Base-by-base conservation (phyloP, 2,797 vertebrate genomes). In the Threskiornis aethiopicus region DNA sequence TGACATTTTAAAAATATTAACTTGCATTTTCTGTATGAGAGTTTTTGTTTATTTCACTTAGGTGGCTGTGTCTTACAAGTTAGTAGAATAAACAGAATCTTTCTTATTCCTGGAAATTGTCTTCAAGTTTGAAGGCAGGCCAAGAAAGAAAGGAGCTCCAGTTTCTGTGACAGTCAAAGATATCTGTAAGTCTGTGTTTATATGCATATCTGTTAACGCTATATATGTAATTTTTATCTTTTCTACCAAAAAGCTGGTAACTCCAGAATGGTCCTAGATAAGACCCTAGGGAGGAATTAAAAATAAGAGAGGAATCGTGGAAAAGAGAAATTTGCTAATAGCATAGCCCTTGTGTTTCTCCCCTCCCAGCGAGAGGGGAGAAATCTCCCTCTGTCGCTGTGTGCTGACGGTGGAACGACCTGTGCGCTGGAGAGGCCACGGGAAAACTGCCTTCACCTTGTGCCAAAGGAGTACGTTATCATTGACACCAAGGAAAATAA, bases 61-160 rank as follows among this genome's bases (percentile, higher is more conserved):
- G 21, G 35, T 69, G 33, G 13, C 13, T 41, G 19, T 54, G 31
- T 35, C 58, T 82, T 76, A 24, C 4, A 66, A 71, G 44, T 62
- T 31, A 59, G 44, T 28, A 85, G 72, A 57, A 67, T 58, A 88
- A 84, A 64, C 35, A 93, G 51, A 85, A 79, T 15, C 10, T 59
- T 80, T 59, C 44, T 80, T 64, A 80, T 85, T 89, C 39, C 58
- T 82, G 51, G 51, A 77, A 84, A 51, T 8, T 61, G 11, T 42
- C 46, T 85, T 71, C 16, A 59, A 16, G 13, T 70, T 86, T 87
- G 67, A 78, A 91, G 57, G 37, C 41, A 83, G 59, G 25, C 46
- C 92, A 92, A 39, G 80, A 86, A 64, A 71, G 33, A 33, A 90
- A 89, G 44, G 33, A 75, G 73, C 33, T 91, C 44, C n/a, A 75